Conservation (phyloP, 1,140 invertebrate species). For the Lordiphosa mommai region DNA sequence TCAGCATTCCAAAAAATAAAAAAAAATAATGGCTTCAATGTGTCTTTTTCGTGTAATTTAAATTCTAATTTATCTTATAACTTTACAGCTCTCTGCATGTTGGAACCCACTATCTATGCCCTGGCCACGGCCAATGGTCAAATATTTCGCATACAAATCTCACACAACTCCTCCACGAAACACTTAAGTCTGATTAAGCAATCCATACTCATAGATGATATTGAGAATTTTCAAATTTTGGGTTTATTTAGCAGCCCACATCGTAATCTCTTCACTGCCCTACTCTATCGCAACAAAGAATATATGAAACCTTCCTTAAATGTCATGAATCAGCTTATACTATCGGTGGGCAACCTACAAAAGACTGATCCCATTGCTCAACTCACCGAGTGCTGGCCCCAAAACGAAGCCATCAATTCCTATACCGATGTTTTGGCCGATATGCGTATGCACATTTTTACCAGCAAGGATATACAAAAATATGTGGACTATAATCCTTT, state of each 20-base stretch:
- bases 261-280: constrained; percentile 33
- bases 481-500: constrained; percentile 28
- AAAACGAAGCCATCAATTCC: constrained; percentile 25
- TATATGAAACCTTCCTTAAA: constrained; percentile 9
- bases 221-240: constrained; percentile 23
- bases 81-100: constrained; percentile 7
- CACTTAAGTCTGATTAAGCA: constrained; percentile 26
- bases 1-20: too few relatives aligned
- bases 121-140: constrained; percentile 22
- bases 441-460: constrained; percentile 42
- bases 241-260: constrained; percentile 35
- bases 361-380: constrained; percentile 14
- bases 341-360: constrained; percentile 37
- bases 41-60: too few relatives aligned
- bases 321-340: neutral
- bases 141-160: constrained; percentile 16
- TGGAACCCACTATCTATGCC: constrained; percentile 8
- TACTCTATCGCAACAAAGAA: constrained; percentile 46
- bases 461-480: constrained; percentile 12
- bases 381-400: constrained; percentile 2
- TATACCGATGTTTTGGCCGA: constrained; percentile 39
- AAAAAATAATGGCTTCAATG: neutral
- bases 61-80: neutral
- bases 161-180: constrained; percentile 20
- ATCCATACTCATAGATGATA: constrained; percentile 6